These are phyloP conservation scores for Salvelinus sp. DNA, from an alignment of 2,113 vertebrate genomes.

Conservation along the genomic window DNA sequence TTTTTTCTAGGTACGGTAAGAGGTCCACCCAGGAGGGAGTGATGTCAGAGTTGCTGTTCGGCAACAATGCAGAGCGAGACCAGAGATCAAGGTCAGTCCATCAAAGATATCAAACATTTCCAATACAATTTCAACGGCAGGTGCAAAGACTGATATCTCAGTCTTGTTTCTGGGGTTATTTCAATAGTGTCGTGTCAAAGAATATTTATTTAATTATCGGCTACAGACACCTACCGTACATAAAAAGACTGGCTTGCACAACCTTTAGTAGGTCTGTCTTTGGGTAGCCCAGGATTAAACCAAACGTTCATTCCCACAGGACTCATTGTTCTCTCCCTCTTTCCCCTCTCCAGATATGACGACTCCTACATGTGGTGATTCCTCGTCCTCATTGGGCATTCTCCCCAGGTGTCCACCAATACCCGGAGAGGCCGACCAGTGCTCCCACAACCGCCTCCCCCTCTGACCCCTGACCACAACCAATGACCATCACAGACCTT, in stretches of 20 bases:
- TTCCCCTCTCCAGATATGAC: slow-evolving; percentile 69
- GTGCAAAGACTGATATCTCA: no score
- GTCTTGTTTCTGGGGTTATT: no score
- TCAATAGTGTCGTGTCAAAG: no score
- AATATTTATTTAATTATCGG: no score
- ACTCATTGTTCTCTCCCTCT: background rate
- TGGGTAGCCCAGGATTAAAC: no score
- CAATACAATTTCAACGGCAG: no score
- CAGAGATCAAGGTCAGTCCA: slow-evolving; percentile 75
- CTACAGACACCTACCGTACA: no score
- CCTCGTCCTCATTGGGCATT: slow-evolving; percentile 25
- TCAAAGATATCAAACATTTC: no score
- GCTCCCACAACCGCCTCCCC: slow-evolving; percentile 42
- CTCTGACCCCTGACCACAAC: slow-evolving; percentile 20
- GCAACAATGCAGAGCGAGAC: slow-evolving; percentile 66
- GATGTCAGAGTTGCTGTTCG: slow-evolving; percentile 73
- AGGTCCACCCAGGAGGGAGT: slow-evolving; percentile 73
- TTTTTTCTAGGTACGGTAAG: slow-evolving; percentile 84
- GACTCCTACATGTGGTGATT: slow-evolving; percentile 79
- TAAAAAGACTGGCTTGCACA: no score
- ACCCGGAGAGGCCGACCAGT: slow-evolving; percentile 59
- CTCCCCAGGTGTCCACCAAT: slow-evolving; percentile 36
- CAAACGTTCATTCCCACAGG: no score
- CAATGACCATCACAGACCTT: slow-evolving; percentile 34
- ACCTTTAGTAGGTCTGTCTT: no score